Percentiles rank a stretch among this genome's conserved stretches.
These are phyloP conservation scores for Sebastes itinus DNA, from an alignment of 2,797 vertebrate genomes.

Conservation along the genomic window DNA sequence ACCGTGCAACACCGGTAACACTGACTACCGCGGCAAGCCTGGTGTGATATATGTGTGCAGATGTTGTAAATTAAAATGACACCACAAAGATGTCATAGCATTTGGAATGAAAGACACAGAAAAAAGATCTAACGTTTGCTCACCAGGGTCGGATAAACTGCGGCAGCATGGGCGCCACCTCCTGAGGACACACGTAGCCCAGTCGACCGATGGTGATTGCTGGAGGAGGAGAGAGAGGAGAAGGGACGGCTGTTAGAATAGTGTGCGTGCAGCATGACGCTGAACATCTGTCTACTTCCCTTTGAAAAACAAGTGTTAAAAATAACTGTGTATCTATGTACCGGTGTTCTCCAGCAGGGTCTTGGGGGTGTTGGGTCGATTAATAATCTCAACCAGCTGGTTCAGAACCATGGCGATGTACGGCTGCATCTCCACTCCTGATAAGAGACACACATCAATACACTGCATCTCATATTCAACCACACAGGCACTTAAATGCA, in stretches of 20 bases:
- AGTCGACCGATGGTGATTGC: conserved; percentile 94
- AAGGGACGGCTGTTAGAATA: neutral
- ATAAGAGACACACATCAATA: neutral
- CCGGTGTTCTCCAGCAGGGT: conserved; percentile 95
- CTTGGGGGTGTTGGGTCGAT: conserved; percentile 94
- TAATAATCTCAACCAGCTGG: conserved; percentile 95
- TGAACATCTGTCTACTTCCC: neutral
- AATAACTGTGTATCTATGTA: conserved; percentile 33
- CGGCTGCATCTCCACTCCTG: conserved; percentile 95
- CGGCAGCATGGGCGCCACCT: conserved; percentile 92
- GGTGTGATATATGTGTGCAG: neutral
- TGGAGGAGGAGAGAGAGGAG: conserved; percentile 57
- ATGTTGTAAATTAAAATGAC: neutral
- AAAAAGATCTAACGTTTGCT: conserved; percentile 41
- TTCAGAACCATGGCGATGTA: conserved; percentile 93
- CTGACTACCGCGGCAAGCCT: too few relatives aligned
- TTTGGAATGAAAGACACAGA: neutral
- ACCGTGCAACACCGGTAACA: too few relatives aligned
- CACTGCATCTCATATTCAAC: neutral
- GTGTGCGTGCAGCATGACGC: neutral
- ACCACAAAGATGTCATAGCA: neutral
- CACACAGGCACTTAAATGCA: neutral
- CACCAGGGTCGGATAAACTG: conserved; percentile 95
- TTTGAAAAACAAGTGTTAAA: neutral
- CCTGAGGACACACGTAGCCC: conserved; percentile 94